phyloP scores from a whole-genome alignment of 2,888 invertebrate genomes.

The Erannis defoliaria region DNA sequence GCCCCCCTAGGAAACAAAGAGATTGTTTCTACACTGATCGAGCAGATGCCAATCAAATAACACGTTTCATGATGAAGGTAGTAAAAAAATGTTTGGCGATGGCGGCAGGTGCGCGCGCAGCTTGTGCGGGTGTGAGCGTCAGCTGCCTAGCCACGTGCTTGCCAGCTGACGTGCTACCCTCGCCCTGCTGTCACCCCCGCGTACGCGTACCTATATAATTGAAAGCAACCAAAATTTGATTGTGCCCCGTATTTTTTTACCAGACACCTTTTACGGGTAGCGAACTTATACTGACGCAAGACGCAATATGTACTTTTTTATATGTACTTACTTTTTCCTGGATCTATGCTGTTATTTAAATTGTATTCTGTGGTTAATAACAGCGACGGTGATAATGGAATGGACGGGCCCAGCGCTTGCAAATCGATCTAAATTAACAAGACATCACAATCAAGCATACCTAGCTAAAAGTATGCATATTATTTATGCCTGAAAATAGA shows the following conservation, averaged over 20 bases:
- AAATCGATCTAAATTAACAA: too few species aligned
- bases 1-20: conserved; percentile 14
- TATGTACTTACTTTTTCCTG: too few species aligned
- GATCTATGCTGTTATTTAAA: too few species aligned
- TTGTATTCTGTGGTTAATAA: too few species aligned
- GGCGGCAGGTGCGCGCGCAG: conserved; percentile 75
- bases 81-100: conserved; percentile 69
- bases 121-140: conserved; percentile 76
- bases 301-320: too few species aligned
- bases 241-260: conserved; percentile 31
- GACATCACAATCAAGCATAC: too few species aligned
- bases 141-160: conserved; percentile 82
- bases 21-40: conserved; percentile 22
- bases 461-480: too few species aligned
- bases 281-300: too few species aligned
- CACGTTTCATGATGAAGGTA: conserved; percentile 51
- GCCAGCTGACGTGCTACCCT: conserved; percentile 76
- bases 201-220: conserved; percentile 37
- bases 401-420: too few species aligned
- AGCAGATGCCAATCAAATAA: conserved; percentile 52
- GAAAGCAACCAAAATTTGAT: conserved; percentile 41
- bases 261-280: not conserved
- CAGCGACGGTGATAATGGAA: too few species aligned
- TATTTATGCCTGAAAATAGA: too few species aligned
- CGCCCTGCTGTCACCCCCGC: conserved; percentile 51